Percentiles rank a stretch among this genome's conserved stretches.
Evolutionary conservation across 2,888 invertebrate species (phyloP).

Genomic region (Acheta domesticus): DNA sequence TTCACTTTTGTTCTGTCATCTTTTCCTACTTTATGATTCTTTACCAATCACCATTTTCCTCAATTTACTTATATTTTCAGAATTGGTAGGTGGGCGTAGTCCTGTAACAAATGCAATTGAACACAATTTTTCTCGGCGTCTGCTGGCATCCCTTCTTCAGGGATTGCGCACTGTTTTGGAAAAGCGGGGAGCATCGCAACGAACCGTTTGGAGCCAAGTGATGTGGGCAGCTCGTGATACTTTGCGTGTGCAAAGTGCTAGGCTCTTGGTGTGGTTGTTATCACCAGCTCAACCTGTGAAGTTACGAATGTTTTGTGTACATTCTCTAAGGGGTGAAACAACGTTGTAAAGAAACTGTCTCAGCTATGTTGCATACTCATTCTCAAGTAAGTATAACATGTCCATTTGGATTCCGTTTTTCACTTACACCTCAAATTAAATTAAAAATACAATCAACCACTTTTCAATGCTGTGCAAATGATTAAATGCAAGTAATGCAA

Average conservation of each 20-base stretch:
- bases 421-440: no score
- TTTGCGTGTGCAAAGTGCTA: constrained; percentile 48
- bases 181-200: constrained; percentile 41
- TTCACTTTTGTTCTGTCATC: no score
- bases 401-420: no score
- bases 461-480: no score
- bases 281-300: constrained; percentile 50
- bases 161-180: constrained; percentile 47
- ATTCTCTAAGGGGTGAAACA: constrained; percentile 50
- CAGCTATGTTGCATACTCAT: constrained; percentile 47
- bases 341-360: constrained; percentile 48
- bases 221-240: constrained; percentile 46
- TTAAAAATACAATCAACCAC: no score
- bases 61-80: constrained; percentile 26
- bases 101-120: constrained; percentile 46
- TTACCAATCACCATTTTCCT: no score
- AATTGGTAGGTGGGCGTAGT: constrained; percentile 40
- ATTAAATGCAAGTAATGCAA: no score
- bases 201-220: constrained; percentile 30
- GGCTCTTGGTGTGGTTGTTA: constrained; percentile 51
- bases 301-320: constrained; percentile 49
- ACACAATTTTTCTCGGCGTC: constrained; percentile 48
- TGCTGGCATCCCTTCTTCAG: constrained; percentile 53
- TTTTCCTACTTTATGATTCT: no score
- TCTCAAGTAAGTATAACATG: constrained; percentile 44